phyloP scores from a whole-genome alignment of 2,888 invertebrate species.

The Cotesia congregata region DNA sequence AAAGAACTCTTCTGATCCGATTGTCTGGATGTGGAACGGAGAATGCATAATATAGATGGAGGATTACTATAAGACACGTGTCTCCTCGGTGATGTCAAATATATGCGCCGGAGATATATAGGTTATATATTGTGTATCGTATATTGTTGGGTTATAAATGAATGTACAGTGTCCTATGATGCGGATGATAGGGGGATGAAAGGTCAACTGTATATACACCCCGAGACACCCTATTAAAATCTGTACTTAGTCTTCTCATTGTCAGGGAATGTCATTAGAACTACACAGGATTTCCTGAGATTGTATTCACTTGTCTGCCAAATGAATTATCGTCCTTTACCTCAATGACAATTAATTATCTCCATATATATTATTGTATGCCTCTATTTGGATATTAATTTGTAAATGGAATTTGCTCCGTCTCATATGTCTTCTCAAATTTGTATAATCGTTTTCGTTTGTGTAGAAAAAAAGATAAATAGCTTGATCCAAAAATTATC shows the following conservation, averaged over 20 bases:
- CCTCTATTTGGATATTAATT: background rate
- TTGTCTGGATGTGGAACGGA: background rate
- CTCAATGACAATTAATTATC: background rate
- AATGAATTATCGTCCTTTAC: constrained; percentile 9
- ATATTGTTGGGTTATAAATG: background rate
- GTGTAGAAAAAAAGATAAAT: too few relatives aligned
- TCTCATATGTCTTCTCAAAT: background rate
- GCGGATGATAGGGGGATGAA: constrained; percentile 19
- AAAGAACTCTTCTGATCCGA: background rate
- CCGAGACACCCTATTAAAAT: constrained; percentile 35
- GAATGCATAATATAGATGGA: background rate
- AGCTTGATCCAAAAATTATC: too few relatives aligned
- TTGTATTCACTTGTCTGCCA: constrained; percentile 8
- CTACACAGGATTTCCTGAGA: constrained; percentile 31
- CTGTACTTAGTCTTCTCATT: constrained; percentile 37
- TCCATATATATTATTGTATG: background rate
- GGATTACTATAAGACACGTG: constrained; percentile 5
- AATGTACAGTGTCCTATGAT: background rate
- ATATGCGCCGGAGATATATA: background rate
- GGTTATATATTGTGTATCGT: background rate
- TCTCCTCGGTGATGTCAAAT: background rate
- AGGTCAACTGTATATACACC: constrained; percentile 22
- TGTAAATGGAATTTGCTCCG: background rate
- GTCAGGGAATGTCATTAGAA: constrained; percentile 40
- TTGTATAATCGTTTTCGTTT: too few relatives aligned